These are phyloP conservation scores for Cataglyphis livida DNA, from an alignment of 2,888 invertebrate genomes.

Conservation along the genomic window DNA sequence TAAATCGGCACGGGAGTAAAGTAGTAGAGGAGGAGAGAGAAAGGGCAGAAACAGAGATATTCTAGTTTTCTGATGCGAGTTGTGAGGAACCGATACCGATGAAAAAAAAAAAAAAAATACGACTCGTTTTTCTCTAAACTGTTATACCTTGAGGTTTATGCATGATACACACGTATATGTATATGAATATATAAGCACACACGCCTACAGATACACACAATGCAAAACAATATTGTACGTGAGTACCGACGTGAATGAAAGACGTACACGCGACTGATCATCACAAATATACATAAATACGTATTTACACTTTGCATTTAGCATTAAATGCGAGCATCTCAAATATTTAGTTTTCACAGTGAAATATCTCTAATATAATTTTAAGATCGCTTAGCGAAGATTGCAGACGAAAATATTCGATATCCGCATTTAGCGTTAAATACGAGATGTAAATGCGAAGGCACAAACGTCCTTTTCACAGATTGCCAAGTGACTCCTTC, in stretches of 20 bases:
- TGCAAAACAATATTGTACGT: neutral
- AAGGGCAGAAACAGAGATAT: conserved; percentile 67
- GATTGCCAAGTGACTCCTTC: conserved; percentile 26
- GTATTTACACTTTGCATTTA: conserved; percentile 4
- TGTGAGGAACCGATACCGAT: conserved; percentile 63
- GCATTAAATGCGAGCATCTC: neutral
- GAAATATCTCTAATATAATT: neutral
- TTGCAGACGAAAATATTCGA: conserved; percentile 10
- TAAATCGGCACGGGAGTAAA: conserved; percentile 70
- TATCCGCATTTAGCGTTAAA: conserved; percentile 4
- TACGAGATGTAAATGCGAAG: neutral
- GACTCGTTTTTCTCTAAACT: conserved; percentile 62
- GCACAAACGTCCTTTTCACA: conserved; percentile 32
- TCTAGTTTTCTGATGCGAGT: conserved; percentile 66
- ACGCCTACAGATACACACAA: conserved; percentile 3
- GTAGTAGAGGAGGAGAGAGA: neutral
- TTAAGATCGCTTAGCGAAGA: neutral
- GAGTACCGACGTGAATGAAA: conserved; percentile 20
- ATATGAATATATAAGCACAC: conserved; percentile 28
- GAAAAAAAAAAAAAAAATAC: conserved; percentile 56
- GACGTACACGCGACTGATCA: neutral
- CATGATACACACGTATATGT: conserved; percentile 47
- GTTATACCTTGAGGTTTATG: conserved; percentile 56
- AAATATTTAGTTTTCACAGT: neutral
- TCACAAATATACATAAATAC: neutral